Conservation (phyloP, 2,888 invertebrate species). For the Leptinotarsa peninsularis region DNA sequence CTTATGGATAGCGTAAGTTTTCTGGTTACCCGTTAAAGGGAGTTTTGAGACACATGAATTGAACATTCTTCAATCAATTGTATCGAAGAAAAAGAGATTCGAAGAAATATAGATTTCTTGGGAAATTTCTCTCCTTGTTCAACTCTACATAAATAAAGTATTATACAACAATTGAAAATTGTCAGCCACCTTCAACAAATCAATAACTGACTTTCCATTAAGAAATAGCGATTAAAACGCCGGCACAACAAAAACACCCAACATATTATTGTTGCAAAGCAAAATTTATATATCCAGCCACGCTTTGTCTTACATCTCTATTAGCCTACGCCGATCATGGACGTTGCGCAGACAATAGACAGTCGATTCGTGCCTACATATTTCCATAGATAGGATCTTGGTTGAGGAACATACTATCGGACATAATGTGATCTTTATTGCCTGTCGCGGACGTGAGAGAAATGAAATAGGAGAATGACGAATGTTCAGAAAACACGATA, state of each 20-base stretch:
- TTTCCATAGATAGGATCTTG: conserved; percentile 16
- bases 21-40: too few relatives aligned
- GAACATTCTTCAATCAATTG: too few relatives aligned
- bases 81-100: too few relatives aligned
- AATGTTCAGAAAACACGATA: background rate
- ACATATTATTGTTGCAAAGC: conserved; percentile 14
- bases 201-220: conserved; percentile 14
- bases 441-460: conserved; percentile 3
- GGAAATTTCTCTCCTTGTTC: too few relatives aligned
- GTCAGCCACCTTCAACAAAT: conserved; percentile 10
- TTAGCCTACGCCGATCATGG: conserved; percentile 20
- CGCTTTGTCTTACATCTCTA: conserved; percentile 23
- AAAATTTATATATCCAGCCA: conserved; percentile 9
- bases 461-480: conserved; percentile 16
- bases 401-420: conserved; percentile 12
- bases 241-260: background rate
- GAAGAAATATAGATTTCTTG: too few relatives aligned
- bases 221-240: conserved; percentile 16
- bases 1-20: too few relatives aligned
- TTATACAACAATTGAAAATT: too few relatives aligned
- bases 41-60: too few relatives aligned
- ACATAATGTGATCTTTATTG: conserved; percentile 21
- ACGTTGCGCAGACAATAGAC: conserved; percentile 10
- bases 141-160: too few relatives aligned
- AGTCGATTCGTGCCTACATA: conserved; percentile 15